These are phyloP conservation scores for Eupithecia dodoneata DNA, from an alignment of 2,888 invertebrate genomes.

Conservation along the genomic window DNA sequence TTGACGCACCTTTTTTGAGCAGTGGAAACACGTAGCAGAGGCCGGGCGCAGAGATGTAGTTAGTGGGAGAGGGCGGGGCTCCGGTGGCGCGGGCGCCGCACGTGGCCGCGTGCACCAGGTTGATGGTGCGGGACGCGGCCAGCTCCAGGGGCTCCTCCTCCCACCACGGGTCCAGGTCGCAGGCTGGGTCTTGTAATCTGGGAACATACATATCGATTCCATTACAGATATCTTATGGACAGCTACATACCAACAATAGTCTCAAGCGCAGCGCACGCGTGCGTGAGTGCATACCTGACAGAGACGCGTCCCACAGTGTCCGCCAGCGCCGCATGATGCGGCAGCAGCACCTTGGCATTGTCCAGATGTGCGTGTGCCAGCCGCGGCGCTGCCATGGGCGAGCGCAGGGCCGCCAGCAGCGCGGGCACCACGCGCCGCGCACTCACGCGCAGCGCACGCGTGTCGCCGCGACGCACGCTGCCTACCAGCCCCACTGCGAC, in stretches of 20 bases:
- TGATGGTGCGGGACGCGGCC: slow-evolving; percentile 87
- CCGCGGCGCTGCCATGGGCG: slow-evolving; percentile 90
- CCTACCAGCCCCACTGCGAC: slow-evolving; percentile 78
- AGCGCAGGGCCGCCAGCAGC: slow-evolving; percentile 87
- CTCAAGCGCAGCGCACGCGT: slow-evolving; percentile 61
- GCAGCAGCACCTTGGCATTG: slow-evolving; percentile 79
- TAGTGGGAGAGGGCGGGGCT: slow-evolving; percentile 37
- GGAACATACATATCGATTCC: background rate
- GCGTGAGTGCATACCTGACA: slow-evolving; percentile 81
- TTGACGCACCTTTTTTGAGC: slow-evolving; percentile 82
- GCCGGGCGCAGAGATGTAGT: slow-evolving; percentile 87
- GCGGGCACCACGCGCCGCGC: slow-evolving; percentile 45
- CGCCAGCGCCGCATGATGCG: slow-evolving; percentile 75
- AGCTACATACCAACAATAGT: background rate
- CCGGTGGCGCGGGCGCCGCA: slow-evolving; percentile 44
- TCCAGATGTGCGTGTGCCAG: slow-evolving; percentile 84
- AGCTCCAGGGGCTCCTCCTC: slow-evolving; percentile 86
- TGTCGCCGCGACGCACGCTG: slow-evolving; percentile 75
- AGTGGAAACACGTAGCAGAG: slow-evolving; percentile 94
- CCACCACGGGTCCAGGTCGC: slow-evolving; percentile 91
- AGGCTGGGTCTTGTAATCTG: slow-evolving; percentile 90
- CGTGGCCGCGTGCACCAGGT: slow-evolving; percentile 81
- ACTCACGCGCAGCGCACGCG: slow-evolving; percentile 60
- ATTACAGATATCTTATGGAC: background rate
- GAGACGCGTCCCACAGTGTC: slow-evolving; percentile 88